Base-by-base conservation (phyloP, 2,888 invertebrate genomes). In the Physocephala rufipes region DNA sequence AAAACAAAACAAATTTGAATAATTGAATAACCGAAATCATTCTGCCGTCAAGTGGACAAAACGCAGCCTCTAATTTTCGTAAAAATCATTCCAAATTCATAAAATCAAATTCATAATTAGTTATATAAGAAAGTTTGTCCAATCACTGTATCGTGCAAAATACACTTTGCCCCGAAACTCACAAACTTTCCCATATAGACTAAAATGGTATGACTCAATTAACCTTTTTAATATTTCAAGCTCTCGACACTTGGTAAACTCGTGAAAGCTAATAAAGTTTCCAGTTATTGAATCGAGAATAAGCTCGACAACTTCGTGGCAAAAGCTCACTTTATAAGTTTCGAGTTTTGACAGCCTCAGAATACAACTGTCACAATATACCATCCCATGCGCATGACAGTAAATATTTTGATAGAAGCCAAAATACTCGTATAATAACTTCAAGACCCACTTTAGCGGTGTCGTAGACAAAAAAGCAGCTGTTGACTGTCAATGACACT, bases 401-500 rank as follows among this genome's bases (percentile, higher is more conserved):
- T 12, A 12, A 28, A 24, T 19, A 19, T n/a, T 62, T 24, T 62
- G 62, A 62, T 45, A 62, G 62, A 16, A 21, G 15, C 19, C 19
- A 62, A 43, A 3, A 15, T 24, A 19, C 26, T 5, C 9, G 36
- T 36, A 36, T 36, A 36, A 36, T 36, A 36, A 55, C 53, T 55
- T 21, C 21, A n/a, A n/a, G 21, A 21, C 4, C 4, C 21, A 21
- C 53, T 55, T 55, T 24, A 21, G 21, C 19, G 21, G 24, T 55
- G 13, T 12, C 49, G n/a, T 0, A 1, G 49, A 5, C n/a, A 16
- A 21, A 15, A 21, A 71, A 72, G 36, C 70, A 72, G 70, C 72
- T 70, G 70, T 53, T 71, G 30, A 9, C 45, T 64, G 67, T 67
- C 63, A 62, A 67, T 3, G 21, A 24, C 19, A 58, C 30, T 55